These are phyloP conservation scores for Hirtodrosophila alboralis DNA, from an alignment of 2,888 invertebrate species.

Conservation along the genomic window DNA sequence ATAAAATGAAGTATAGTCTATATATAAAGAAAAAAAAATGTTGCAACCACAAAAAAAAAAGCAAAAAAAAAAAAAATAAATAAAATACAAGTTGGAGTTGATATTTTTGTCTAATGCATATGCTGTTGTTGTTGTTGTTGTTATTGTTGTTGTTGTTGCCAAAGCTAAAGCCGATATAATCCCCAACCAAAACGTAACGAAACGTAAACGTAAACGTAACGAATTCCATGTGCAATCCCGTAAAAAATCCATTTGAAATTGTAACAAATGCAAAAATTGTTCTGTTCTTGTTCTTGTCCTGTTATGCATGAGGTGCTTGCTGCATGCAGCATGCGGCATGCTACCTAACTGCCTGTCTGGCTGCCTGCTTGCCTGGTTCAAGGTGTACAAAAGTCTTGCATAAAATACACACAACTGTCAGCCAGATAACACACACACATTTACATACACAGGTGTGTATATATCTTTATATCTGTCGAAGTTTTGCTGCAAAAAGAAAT, in stretches of 20 bases:
- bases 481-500: slow-evolving; percentile 34
- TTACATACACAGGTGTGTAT: slow-evolving; percentile 15
- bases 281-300: slow-evolving; percentile 11
- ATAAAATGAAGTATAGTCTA: no score
- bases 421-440: slow-evolving; percentile 33
- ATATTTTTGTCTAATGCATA: slow-evolving; percentile 60
- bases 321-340: slow-evolving; percentile 4
- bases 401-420: slow-evolving; percentile 56
- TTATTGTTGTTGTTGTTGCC: no score
- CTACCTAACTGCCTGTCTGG: no score
- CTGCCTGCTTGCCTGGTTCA: slow-evolving; percentile 39
- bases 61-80: slow-evolving; percentile 66
- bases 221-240: slow-evolving; percentile 22
- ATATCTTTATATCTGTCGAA: slow-evolving; percentile 56
- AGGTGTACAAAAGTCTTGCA: slow-evolving; percentile 57
- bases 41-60: slow-evolving; percentile 2
- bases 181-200: slow-evolving; percentile 48
- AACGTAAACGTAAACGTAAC: slow-evolving; percentile 54
- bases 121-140: no score
- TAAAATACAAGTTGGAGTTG: slow-evolving; percentile 59
- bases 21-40: background rate
- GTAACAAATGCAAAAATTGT: slow-evolving; percentile 68
- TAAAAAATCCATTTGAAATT: slow-evolving; percentile 66
- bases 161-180: slow-evolving; percentile 57
- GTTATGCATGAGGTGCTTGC: slow-evolving; percentile 30